Base-by-base conservation (phyloP, 2,888 invertebrate species). In the Theretra japonica region DNA sequence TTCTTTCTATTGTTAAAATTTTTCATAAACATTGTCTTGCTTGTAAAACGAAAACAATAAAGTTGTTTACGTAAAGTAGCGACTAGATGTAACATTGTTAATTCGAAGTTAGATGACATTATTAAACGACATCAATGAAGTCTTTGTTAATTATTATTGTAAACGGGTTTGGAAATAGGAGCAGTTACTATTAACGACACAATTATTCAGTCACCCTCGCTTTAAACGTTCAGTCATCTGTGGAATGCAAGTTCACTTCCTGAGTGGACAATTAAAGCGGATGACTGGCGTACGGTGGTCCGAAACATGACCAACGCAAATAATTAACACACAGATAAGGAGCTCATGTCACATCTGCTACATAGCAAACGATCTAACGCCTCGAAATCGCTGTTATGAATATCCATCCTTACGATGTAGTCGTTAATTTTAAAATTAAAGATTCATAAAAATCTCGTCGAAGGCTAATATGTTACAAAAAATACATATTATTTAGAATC, bases 221-320 rank as follows among this genome's bases (percentile, higher is more conserved):
- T 80, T 80, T 79, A 77, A 79, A 82, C 84, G 84, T 80, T 80
- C 86, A 85, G 84, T 83, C 88, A 89, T 88, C 86, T 88, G 86
- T 77, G 88, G 89, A 89, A 90, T 90, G 91, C 88, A 86, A 82
- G 87, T 85, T 88, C 88, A 90, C 88, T 92, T 93, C 93, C 93
- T 90, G 91, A 84, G 86, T 86, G 82, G 84, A 90, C 91, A 90
- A 92, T 92, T 91, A 89, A 86, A 85, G 83, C 83, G 85, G 85
- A 87, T 88, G 90, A 88, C 84, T 80, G 77, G 80, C 79, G 72
- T 75, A 73, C 75, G 72, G 73, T 73, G 72, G 76, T 69, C 77
- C 79, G 78, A 82, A 83, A 84, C 84, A 84, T 81, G 81, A 83
- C 81, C 78, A 81, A 80, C 82, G 80, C 33, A 25, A 62, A 28